These are phyloP conservation scores for Standfussiana lucernea DNA, from an alignment of 2,888 invertebrate genomes.

Conservation along the genomic window DNA sequence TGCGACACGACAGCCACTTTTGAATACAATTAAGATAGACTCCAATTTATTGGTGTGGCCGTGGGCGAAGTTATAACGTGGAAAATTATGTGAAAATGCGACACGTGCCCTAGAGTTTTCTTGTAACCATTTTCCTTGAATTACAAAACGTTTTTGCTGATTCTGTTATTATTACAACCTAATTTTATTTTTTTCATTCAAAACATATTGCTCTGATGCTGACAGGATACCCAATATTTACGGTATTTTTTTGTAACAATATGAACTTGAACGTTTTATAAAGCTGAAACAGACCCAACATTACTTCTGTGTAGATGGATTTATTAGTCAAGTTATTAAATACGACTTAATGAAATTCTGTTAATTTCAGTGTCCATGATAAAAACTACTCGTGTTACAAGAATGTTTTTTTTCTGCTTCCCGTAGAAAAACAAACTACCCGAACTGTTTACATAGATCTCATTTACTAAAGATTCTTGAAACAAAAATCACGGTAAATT, in stretches of 20 bases:
- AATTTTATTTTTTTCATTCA: conserved; percentile 5
- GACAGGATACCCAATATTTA: background rate
- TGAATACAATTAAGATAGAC: conserved; percentile 59
- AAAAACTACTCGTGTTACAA: conserved; percentile 9
- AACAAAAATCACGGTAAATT: conserved; percentile 49
- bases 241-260: background rate
- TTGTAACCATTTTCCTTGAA: background rate
- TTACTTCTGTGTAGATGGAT: background rate
- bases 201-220: background rate
- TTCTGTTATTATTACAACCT: conserved; percentile 10
- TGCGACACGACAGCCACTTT: conserved; percentile 64
- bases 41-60: conserved; percentile 37
- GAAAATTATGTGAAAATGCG: conserved; percentile 4
- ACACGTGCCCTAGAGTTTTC: conserved; percentile 1
- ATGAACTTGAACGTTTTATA: background rate
- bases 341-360: background rate
- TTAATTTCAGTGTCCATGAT: background rate
- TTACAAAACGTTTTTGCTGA: background rate
- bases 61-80: conserved; percentile 25
- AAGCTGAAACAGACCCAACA: background rate
- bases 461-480: conserved; percentile 42
- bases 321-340: conserved; percentile 1
- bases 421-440: conserved; percentile 4
- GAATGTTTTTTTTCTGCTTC: background rate
- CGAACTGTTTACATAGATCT: conserved; percentile 26